These are phyloP conservation scores for Phyllostomus discolor DNA, from an alignment of 2,113 vertebrate genomes.

Conservation along the genomic window DNA sequence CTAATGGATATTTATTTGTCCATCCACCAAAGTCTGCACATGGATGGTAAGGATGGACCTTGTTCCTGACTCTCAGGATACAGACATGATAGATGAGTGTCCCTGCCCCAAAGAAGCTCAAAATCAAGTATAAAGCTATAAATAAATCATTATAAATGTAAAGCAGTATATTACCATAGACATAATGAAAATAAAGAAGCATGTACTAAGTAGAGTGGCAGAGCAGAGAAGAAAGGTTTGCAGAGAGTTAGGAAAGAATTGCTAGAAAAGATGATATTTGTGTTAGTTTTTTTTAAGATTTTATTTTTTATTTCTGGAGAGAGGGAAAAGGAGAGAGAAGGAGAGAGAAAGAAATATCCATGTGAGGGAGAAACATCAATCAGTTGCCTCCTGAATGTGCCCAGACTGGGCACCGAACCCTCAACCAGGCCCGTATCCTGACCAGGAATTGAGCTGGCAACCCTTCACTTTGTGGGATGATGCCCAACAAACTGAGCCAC, in stretches of 20 bases:
- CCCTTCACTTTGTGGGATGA: too few relatives aligned
- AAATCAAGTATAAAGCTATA: neutral
- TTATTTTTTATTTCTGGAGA: too few relatives aligned
- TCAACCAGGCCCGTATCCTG: too few relatives aligned
- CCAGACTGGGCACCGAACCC: too few relatives aligned
- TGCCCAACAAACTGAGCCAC: too few relatives aligned
- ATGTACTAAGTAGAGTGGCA: neutral
- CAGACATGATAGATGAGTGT: neutral
- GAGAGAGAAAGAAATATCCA: too few relatives aligned
- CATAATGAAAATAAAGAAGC: neutral
- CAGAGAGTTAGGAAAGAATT: neutral
- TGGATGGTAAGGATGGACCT: neutral
- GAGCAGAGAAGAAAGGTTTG: neutral
- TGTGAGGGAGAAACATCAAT: too few relatives aligned
- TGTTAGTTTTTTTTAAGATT: neutral
- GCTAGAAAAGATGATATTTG: neutral
- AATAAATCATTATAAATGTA: neutral
- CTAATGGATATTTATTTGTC: neutral
- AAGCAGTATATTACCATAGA: neutral
- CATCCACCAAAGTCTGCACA: neutral
- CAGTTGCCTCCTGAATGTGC: too few relatives aligned
- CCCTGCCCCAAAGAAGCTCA: neutral
- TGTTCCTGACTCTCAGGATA: neutral
- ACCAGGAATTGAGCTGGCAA: too few relatives aligned
- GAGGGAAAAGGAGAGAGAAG: too few relatives aligned